A percentile compares a stretch with the other conserved stretches of the same genome.
phyloP scores from a whole-genome alignment of 2,888 invertebrate species.

The Lasioglossum malachurum region DNA sequence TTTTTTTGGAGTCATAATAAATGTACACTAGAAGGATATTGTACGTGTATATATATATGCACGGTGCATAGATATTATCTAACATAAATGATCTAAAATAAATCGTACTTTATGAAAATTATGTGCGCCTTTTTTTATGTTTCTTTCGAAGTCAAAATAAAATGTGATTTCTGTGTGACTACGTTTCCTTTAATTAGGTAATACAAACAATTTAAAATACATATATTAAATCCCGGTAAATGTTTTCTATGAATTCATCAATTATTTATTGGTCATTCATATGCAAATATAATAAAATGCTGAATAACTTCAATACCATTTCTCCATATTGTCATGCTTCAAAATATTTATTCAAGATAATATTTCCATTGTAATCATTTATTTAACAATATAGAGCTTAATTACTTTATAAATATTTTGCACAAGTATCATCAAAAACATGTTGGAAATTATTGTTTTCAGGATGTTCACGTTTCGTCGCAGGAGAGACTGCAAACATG shows the following conservation, averaged over 20 bases:
- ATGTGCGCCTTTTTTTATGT: constrained; percentile 61
- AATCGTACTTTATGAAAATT: constrained; percentile 55
- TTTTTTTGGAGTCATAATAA: constrained; percentile 44
- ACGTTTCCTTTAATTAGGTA: not conserved
- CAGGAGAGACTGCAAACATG: constrained; percentile 66
- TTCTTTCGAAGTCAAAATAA: constrained; percentile 33
- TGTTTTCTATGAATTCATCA: not conserved
- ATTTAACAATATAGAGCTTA: constrained; percentile 24
- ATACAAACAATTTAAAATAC: not conserved
- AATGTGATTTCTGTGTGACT: not conserved
- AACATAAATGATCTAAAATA: constrained; percentile 59
- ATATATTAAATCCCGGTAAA: not conserved
- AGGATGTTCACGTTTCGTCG: constrained; percentile 71
- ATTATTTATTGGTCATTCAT: constrained; percentile 4
- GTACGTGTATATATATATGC: constrained; percentile 61
- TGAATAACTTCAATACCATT: not conserved
- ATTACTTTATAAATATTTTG: constrained; percentile 30
- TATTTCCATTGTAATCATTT: not conserved
- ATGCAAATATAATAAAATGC: not conserved
- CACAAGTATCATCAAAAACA: constrained; percentile 67
- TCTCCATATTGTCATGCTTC: not conserved
- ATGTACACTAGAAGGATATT: constrained; percentile 53
- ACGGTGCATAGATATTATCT: constrained; percentile 52
- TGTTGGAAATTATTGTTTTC: constrained; percentile 75
- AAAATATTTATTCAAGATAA: not conserved